phyloP scores from a whole-genome alignment of 2,888 invertebrate genomes.

The Amiota communis region DNA sequence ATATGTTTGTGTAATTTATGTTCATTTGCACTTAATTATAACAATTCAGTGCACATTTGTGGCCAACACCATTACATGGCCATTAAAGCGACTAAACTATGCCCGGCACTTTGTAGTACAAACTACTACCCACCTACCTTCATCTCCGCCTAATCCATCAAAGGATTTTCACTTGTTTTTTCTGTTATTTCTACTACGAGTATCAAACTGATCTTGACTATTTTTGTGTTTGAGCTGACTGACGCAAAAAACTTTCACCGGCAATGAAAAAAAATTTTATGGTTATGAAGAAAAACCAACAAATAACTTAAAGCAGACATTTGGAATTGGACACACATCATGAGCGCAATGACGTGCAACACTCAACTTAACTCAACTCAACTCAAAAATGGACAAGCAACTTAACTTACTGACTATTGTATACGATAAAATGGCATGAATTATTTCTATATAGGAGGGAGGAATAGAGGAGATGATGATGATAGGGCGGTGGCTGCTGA shows the following conservation, averaged over 20 bases:
- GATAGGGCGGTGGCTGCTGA: neutral
- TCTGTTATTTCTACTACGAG: conserved; percentile 33
- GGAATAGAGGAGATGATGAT: too few species aligned
- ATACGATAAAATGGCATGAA: too few species aligned
- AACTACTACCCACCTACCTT: neutral
- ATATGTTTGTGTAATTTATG: conserved; percentile 56
- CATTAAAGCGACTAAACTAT: conserved; percentile 39
- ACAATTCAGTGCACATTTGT: conserved; percentile 51
- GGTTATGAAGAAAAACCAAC: conserved; percentile 22
- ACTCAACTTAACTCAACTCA: conserved; percentile 34
- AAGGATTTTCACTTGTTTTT: conserved; percentile 47
- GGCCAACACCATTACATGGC: conserved; percentile 38
- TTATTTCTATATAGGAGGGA: too few species aligned
- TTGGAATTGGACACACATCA: conserved; percentile 46
- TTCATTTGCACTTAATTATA: conserved; percentile 63
- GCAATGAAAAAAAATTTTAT: conserved; percentile 38
- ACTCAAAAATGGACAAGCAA: conserved; percentile 41
- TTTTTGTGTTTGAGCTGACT: conserved; percentile 1
- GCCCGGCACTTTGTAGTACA: neutral
- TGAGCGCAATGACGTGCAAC: conserved; percentile 63
- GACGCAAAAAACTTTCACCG: conserved; percentile 52
- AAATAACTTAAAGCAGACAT: conserved; percentile 19
- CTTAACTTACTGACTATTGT: neutral
- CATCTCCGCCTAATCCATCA: conserved; percentile 32
- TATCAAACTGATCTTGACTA: conserved; percentile 7